Percentiles rank a stretch among this genome's conserved stretches.
Conservation (phyloP, 2,888 invertebrate genomes). For the Dolichomitus sp. region DNA sequence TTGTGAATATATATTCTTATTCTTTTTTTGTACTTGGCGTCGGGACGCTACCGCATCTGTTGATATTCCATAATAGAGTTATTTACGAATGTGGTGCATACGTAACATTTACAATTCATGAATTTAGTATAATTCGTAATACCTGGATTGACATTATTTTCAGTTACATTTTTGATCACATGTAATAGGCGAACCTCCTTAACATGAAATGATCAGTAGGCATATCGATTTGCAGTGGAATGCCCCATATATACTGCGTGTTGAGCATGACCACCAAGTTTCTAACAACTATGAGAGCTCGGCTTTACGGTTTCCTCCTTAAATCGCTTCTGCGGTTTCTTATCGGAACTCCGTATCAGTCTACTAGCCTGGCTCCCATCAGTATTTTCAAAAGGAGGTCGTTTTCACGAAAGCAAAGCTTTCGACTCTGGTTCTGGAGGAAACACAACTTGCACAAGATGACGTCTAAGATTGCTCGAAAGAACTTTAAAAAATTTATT, state of each 20-base stretch:
- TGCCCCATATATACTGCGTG: conserved; percentile 5
- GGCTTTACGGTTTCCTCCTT: conserved; percentile 49
- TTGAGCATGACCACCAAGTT: conserved; percentile 41
- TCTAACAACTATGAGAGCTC: conserved; percentile 40
- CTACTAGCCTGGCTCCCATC: conserved; percentile 41
- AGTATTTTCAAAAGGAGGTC: conserved; percentile 58
- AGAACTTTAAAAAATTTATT: not conserved
- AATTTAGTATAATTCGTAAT: too few relatives aligned
- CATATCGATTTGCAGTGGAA: not conserved
- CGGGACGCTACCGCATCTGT: too few relatives aligned
- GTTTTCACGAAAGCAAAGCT: conserved; percentile 22
- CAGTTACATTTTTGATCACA: too few relatives aligned
- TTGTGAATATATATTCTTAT: too few relatives aligned
- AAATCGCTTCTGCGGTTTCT: conserved; percentile 56
- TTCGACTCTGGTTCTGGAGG: not conserved
- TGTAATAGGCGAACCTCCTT: not conserved
- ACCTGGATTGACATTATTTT: too few relatives aligned
- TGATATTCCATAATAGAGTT: too few relatives aligned
- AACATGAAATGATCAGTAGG: not conserved
- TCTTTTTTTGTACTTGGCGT: too few relatives aligned
- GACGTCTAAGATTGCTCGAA: not conserved
- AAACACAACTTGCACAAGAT: not conserved
- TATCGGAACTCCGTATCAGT: conserved; percentile 59
- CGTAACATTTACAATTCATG: too few relatives aligned
- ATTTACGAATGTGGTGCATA: too few relatives aligned